A percentile compares a stretch with the other conserved stretches of the same genome.
Conservation (phyloP, 2,888 invertebrate genomes). For the Germaria angustata region DNA sequence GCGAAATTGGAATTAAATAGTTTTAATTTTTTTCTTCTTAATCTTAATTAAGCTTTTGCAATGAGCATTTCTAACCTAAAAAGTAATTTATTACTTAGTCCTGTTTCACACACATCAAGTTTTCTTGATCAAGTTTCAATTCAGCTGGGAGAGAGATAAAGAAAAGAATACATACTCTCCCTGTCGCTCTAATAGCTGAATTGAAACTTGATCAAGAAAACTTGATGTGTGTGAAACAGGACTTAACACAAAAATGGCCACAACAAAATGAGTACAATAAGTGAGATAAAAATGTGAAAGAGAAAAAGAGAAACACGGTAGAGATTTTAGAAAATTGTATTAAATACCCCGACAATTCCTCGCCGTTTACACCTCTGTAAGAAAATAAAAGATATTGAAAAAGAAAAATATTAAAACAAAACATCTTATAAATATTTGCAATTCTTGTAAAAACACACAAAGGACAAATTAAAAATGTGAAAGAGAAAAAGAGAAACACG, state of each 20-base stretch:
- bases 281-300: neutral
- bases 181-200: no score
- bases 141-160: no score
- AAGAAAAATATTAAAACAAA: conserved; percentile 65
- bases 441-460: conserved; percentile 17
- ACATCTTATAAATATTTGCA: conserved; percentile 35
- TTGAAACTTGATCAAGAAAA: no score
- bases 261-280: neutral
- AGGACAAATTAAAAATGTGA: neutral
- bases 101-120: no score
- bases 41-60: no score
- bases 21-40: no score
- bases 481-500: no score
- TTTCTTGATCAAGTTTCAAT: no score
- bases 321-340: conserved; percentile 37
- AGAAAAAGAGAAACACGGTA: conserved; percentile 8
- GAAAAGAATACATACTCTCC: no score
- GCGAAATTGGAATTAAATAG: no score
- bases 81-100: neutral
- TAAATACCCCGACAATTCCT: conserved; percentile 73
- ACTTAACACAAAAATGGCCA: conserved; percentile 3
- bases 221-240: no score
- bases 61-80: neutral
- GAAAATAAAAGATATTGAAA: conserved; percentile 70
- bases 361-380: conserved; percentile 74